phyloP scores from a whole-genome alignment of 2,797 vertebrate genomes.

The Pangasius macronema region DNA sequence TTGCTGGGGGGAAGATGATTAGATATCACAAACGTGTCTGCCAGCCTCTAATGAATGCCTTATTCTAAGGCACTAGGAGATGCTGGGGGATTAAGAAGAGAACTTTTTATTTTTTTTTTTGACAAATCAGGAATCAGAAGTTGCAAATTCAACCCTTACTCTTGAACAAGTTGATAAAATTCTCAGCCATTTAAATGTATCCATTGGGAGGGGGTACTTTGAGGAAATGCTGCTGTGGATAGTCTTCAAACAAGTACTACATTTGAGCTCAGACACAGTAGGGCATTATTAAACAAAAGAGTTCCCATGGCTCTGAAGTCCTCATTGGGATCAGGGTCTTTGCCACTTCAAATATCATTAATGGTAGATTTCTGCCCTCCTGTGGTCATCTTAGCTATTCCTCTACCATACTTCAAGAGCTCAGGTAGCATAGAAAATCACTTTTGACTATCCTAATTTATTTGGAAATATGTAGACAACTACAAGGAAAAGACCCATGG shows the following conservation, averaged over 20 bases:
- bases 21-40: conserved; percentile 63
- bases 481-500: not conserved
- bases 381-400: conserved; percentile 71
- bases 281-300: not conserved
- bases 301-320: not conserved
- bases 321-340: conserved; percentile 31
- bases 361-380: conserved; percentile 76
- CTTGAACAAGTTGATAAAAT: too few relatives aligned
- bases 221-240: not conserved
- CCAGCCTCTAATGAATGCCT: conserved; percentile 44
- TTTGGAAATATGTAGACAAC: not conserved
- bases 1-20: conserved; percentile 57
- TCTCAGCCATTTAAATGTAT: not conserved
- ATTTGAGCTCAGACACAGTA: not conserved
- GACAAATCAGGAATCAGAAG: not conserved
- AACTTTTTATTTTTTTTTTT: not conserved
- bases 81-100: not conserved
- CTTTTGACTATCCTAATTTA: not conserved
- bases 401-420: conserved; percentile 1
- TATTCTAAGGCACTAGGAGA: conserved; percentile 44
- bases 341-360: conserved; percentile 52
- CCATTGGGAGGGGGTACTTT: not conserved
- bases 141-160: not conserved
- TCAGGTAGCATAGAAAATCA: not conserved
- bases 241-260: not conserved